phyloP scores from a whole-genome alignment of 2,888 invertebrate species.

The Caprella mutica region DNA sequence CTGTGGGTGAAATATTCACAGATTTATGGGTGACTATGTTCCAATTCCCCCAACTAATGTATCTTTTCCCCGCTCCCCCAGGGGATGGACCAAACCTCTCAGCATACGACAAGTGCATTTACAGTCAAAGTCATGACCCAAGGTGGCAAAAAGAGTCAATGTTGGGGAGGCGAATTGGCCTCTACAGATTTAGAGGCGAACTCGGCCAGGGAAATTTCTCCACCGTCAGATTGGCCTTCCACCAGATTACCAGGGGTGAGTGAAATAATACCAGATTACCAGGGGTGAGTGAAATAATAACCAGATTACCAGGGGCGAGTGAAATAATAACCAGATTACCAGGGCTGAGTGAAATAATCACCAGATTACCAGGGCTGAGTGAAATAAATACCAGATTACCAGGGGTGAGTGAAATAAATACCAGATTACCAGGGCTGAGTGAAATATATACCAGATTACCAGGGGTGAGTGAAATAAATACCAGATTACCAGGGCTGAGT shows the following conservation, averaged over 20 bases:
- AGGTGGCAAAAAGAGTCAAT: constrained; percentile 49
- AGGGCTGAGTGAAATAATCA: constrained; percentile 59
- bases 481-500: no score
- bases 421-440: no score
- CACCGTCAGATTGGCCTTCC: constrained; percentile 61
- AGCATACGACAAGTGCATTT: constrained; percentile 36
- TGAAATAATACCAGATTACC: constrained; percentile 58
- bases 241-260: constrained; percentile 59
- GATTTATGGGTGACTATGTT: no score
- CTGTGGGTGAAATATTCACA: no score
- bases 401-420: no score
- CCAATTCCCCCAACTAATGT: no score
- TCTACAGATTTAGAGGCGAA: constrained; percentile 62
- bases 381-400: no score
- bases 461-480: no score
- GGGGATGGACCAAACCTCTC: constrained; percentile 11
- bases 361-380: constrained; percentile 59
- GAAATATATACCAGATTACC: no score
- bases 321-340: constrained; percentile 60
- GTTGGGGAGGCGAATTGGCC: constrained; percentile 60
- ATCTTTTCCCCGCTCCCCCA: no score
- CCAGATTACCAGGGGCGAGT: constrained; percentile 56
- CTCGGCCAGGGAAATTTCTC: constrained; percentile 67
- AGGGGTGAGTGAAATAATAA: constrained; percentile 59
- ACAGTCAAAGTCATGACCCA: constrained; percentile 37